Evolutionary conservation across 1,140 invertebrate genomes (phyloP), one percentile per base, ranked within the genome.

Genomic region (Heliothis virescens): DNA sequence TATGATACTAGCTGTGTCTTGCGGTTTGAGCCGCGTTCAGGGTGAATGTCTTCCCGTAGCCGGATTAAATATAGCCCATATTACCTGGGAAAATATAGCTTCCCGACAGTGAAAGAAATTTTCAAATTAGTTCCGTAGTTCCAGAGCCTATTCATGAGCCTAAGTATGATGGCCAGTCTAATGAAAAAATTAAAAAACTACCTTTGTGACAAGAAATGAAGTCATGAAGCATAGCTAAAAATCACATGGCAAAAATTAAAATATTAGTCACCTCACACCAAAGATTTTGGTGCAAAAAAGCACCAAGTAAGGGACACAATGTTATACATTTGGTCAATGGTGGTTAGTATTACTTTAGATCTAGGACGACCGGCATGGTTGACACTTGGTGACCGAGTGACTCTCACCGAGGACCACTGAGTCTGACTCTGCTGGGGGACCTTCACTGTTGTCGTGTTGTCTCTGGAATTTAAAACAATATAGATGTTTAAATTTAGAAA

Each of bases 391-490:
- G 34, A 94, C 86, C 3, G 93, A 82, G 76, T 94, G 93, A 79
- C 95, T 95, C 50, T 95, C 95, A 29, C 96, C 96, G 21, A 97
- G 94, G 74, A 95, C 95, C 1, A 96, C 95, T 21, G 95, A 95
- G 69, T 96, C 96, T 26, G 95, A 95, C 59, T 96, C 95, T n/a
- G 91, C 92, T 26, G 94, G 92, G 15, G 95, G 94, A 53, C 96
- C 95, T 90, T 96, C 95, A 79, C 95, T 96, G 88, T 94, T 96
- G 82, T 96, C 96, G 85, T 97, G 96, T 86, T 96, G 95, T 85
- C 96, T 95, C 96, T 97, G 94, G 82, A 95, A 96, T 85, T 62
- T 72, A 62, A 79, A 76, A 62, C n/a, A 65, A 77, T 26, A 26
- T 26, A 26, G 21, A 1, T 26, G 21, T 26, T 26, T 26, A 26